Percentiles rank a stretch among this genome's conserved stretches.
These are phyloP conservation scores for Rhagologus leucostigma DNA, from an alignment of 2,113 vertebrate genomes.

Conservation along the genomic window DNA sequence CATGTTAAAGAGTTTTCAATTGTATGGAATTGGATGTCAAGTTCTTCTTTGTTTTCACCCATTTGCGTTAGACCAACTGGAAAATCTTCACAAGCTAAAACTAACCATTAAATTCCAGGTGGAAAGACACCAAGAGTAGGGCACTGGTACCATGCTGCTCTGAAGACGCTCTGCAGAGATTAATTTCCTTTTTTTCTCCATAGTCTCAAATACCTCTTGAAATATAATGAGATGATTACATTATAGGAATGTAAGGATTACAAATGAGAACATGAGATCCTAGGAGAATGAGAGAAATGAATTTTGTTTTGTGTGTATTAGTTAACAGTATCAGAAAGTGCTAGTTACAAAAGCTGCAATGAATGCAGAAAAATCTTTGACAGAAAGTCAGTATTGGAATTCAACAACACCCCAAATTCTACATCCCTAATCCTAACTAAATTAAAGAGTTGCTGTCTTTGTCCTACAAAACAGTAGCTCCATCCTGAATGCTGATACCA, in stretches of 20 bases:
- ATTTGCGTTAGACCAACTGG: background rate
- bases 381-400: background rate
- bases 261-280: background rate
- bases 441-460: background rate
- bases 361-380: background rate
- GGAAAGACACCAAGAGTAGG: background rate
- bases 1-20: background rate
- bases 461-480: background rate
- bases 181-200: background rate
- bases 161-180: background rate
- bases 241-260: background rate
- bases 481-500: background rate
- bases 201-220: background rate
- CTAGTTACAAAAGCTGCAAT: background rate
- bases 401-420: background rate
- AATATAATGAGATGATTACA: background rate
- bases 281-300: background rate
- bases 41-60: background rate
- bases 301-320: background rate
- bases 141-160: background rate
- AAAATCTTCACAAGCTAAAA: background rate
- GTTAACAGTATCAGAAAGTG: background rate
- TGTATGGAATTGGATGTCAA: background rate
- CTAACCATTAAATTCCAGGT: background rate
- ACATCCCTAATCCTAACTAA: background rate